Evolutionary conservation across 2,113 vertebrate genomes (phyloP).

Genomic region (Epinephelus cyanopodus): DNA sequence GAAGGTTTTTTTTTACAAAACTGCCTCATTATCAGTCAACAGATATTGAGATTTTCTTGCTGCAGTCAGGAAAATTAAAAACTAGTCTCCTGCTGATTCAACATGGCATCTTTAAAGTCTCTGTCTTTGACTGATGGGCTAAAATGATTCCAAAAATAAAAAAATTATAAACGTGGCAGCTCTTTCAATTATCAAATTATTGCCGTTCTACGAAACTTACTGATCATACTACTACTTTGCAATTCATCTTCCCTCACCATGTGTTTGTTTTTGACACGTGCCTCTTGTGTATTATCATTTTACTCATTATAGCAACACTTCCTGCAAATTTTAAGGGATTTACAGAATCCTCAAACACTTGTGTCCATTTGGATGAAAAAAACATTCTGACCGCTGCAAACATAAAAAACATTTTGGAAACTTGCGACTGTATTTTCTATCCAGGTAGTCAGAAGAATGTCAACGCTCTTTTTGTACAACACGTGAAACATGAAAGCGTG

Average conservation of each 20-base stretch:
- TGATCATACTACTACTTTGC: not conserved
- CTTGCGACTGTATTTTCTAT: not conserved
- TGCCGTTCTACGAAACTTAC: not conserved
- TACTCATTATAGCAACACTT: too few relatives aligned
- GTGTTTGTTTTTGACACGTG: not conserved
- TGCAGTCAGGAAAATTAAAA: not conserved
- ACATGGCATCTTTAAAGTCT: not conserved
- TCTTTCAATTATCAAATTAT: not conserved
- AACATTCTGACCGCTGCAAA: not conserved
- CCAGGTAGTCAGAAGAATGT: not conserved
- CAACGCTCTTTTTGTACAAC: not conserved
- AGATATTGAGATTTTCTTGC: not conserved
- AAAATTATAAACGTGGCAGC: not conserved
- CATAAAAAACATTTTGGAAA: not conserved
- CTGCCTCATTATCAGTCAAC: not conserved
- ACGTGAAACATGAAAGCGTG: not conserved
- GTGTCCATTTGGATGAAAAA: not conserved
- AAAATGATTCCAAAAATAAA: not conserved
- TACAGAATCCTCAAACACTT: not conserved
- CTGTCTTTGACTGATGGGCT: not conserved
- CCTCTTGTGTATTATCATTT: too few relatives aligned
- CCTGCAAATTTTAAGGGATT: not conserved
- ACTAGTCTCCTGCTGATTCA: not conserved
- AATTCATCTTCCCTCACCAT: not conserved
- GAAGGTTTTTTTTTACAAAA: conserved; percentile 31